Evolutionary conservation across 2,113 vertebrate species (phyloP).

Genomic region (Pogona vitticeps): DNA sequence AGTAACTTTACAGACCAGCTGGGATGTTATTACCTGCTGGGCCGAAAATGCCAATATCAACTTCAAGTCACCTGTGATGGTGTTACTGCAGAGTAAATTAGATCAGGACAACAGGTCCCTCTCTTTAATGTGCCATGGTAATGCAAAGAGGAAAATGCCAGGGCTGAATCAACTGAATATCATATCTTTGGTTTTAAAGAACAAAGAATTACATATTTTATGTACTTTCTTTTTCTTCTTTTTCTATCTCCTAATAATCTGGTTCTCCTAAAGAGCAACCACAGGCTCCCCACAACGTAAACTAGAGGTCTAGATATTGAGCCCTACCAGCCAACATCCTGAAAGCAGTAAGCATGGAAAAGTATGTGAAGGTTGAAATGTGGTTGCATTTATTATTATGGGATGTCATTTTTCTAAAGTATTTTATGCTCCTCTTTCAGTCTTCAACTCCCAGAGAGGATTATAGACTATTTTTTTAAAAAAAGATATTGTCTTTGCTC

Average conservation of each 20-base stretch:
- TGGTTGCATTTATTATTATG: not conserved
- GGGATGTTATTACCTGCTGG: not conserved
- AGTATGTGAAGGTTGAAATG: not conserved
- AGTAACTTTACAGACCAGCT: not conserved
- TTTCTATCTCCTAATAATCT: no score
- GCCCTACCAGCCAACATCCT: not conserved
- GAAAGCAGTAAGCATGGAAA: not conserved
- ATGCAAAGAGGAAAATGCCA: not conserved
- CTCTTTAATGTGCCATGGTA: not conserved
- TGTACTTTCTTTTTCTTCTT: not conserved
- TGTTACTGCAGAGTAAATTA: not conserved
- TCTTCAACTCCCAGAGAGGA: not conserved
- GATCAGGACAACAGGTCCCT: not conserved
- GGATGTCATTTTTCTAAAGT: not conserved
- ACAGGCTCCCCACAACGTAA: no score
- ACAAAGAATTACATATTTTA: not conserved
- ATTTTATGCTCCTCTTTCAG: not conserved
- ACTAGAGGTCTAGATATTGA: not conserved
- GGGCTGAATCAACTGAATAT: not conserved
- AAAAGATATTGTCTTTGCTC: not conserved
- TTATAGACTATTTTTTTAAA: not conserved
- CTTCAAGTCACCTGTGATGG: no score
- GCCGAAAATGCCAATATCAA: not conserved
- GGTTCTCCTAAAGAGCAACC: no score
- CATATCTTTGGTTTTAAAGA: not conserved